Conservation (phyloP, 2,113 vertebrate genomes). For the Lamprologus sp. region DNA sequence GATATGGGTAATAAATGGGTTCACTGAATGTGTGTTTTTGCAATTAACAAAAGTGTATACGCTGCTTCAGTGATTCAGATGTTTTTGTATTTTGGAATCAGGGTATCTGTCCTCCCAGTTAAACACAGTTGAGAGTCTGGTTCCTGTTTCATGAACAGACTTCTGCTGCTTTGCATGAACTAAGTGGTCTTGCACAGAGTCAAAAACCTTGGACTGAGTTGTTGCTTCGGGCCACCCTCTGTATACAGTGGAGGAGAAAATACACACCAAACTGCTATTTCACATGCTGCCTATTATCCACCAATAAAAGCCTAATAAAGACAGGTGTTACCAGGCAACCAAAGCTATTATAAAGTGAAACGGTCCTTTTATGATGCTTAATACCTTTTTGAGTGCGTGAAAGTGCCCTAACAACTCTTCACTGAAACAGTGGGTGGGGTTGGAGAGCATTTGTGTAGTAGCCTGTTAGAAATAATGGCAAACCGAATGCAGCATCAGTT, state of each 20-base stretch:
- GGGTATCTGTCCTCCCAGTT: not conserved
- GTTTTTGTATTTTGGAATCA: not conserved
- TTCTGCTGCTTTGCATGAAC: not conserved
- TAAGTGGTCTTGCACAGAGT: not conserved
- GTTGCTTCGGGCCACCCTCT: not conserved
- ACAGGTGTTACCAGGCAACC: constrained; percentile 31
- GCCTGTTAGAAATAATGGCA: not conserved
- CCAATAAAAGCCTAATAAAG: constrained; percentile 18
- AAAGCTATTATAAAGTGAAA: not conserved
- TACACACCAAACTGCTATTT: not conserved
- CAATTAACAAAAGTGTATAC: not conserved
- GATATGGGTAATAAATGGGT: not conserved
- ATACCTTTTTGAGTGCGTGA: not conserved
- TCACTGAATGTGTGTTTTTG: not conserved
- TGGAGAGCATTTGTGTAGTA: not conserved
- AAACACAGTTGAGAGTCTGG: not conserved
- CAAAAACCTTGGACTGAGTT: not conserved
- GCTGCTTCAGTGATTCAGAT: not conserved
- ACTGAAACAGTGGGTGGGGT: not conserved
- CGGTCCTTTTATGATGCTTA: not conserved
- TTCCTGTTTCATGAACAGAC: not conserved
- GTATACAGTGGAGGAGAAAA: not conserved
- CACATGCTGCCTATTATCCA: not conserved
- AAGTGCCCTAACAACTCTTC: not conserved
- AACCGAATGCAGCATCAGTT: not conserved